A percentile compares a stretch with the other conserved stretches of the same genome.
Evolutionary conservation across 2,888 invertebrate species (phyloP).

Genomic region (Eustalomyia histrio): DNA sequence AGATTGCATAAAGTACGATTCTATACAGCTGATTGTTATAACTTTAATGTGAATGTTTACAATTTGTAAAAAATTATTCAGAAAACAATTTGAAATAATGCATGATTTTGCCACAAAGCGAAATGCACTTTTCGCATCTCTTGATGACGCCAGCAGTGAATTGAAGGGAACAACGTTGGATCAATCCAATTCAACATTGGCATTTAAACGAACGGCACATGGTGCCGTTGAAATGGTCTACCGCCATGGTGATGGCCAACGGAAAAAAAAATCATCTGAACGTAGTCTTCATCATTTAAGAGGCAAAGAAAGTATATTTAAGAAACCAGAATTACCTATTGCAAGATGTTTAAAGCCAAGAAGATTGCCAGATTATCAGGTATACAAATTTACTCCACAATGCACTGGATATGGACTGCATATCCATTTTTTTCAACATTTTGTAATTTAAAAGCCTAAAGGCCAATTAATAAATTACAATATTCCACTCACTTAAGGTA

Average conservation of each 20-base stretch:
- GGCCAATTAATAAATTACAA: no score
- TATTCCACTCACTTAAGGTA: no score
- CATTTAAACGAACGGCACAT: constrained; percentile 77
- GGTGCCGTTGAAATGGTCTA: constrained; percentile 71
- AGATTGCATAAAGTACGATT: no score
- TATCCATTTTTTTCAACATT: no score
- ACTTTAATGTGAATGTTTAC: no score
- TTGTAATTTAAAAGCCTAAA: no score
- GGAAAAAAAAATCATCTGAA: constrained; percentile 60
- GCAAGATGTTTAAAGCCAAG: constrained; percentile 81
- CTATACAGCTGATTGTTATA: no score
- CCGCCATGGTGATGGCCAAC: constrained; percentile 62
- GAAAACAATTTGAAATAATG: constrained; percentile 69
- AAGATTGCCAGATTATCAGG: constrained; percentile 80
- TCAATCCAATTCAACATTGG: constrained; percentile 73
- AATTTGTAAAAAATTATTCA: no score
- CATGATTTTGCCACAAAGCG: constrained; percentile 82
- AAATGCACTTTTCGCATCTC: constrained; percentile 85
- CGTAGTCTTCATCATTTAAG: constrained; percentile 71
- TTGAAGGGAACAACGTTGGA: constrained; percentile 79
- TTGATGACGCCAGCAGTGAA: constrained; percentile 83
- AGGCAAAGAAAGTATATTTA: constrained; percentile 88
- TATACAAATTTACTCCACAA: constrained; percentile 61
- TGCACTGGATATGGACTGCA: no score
- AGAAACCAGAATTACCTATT: constrained; percentile 85